These are phyloP conservation scores for Pandemis corylana DNA, from an alignment of 2,888 invertebrate species.

Conservation along the genomic window DNA sequence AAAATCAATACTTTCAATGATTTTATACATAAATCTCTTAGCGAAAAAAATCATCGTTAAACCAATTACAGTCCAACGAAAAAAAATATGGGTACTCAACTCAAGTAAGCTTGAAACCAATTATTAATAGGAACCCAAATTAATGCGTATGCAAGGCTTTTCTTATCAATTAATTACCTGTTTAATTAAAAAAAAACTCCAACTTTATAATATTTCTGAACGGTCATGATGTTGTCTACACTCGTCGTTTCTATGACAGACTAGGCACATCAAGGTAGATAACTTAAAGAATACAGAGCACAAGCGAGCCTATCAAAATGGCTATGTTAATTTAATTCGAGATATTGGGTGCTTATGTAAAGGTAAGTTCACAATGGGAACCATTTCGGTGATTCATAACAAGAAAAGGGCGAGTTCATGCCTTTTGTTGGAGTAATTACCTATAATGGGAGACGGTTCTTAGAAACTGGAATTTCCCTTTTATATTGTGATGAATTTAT, in stretches of 20 bases:
- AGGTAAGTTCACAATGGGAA: conserved; percentile 36
- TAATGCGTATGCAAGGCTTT: too few relatives aligned
- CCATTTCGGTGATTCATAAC: conserved; percentile 42
- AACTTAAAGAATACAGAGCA: not conserved
- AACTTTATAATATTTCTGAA: not conserved
- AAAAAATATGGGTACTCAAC: too few relatives aligned
- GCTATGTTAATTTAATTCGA: conserved; percentile 39
- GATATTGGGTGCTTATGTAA: conserved; percentile 36
- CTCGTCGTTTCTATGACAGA: not conserved
- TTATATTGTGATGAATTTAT: conserved; percentile 42
- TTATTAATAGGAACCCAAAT: too few relatives aligned
- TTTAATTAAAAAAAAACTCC: not conserved
- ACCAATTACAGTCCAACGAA: too few relatives aligned
- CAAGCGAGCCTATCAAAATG: conserved; percentile 12
- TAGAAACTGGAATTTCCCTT: conserved; percentile 49
- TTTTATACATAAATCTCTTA: too few relatives aligned
- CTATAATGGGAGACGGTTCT: conserved; percentile 51
- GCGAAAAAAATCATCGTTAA: too few relatives aligned
- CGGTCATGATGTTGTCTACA: too few relatives aligned
- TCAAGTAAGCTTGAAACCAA: too few relatives aligned
- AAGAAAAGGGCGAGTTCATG: conserved; percentile 42
- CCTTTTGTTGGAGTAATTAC: conserved; percentile 56
- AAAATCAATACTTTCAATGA: not conserved
- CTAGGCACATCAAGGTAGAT: not conserved
- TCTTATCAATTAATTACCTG: too few relatives aligned